Conservation (phyloP, 2,888 invertebrate genomes). For the Plemyria rubiginata region DNA sequence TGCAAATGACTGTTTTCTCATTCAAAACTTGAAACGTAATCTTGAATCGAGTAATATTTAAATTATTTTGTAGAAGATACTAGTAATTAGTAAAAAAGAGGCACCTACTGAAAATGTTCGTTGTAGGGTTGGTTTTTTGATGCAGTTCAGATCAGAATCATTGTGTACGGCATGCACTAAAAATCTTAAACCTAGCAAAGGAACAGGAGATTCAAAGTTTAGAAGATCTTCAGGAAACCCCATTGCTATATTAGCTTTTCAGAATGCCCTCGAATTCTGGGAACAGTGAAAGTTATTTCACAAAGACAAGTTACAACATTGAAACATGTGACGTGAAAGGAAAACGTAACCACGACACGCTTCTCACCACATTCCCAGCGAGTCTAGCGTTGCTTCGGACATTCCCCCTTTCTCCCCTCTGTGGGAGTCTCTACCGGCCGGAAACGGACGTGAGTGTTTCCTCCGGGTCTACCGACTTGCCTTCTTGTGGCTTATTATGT, state of each 20-base stretch:
- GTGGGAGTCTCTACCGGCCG: slow-evolving; percentile 46
- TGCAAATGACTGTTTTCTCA: too few species aligned
- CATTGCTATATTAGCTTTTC: background rate
- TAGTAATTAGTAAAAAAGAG: too few species aligned
- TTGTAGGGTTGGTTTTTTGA: too few species aligned
- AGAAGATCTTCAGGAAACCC: too few species aligned
- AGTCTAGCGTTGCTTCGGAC: slow-evolving; percentile 19
- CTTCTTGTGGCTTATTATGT: slow-evolving; percentile 44
- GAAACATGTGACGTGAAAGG: slow-evolving; percentile 24
- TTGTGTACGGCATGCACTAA: too few species aligned
- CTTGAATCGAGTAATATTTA: too few species aligned
- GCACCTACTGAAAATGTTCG: too few species aligned
- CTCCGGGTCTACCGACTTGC: slow-evolving; percentile 44
- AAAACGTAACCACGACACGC: slow-evolving; percentile 22
- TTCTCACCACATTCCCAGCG: slow-evolving; percentile 25
- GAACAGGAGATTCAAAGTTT: too few species aligned
- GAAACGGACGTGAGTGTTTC: slow-evolving; percentile 54
- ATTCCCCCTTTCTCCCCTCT: slow-evolving; percentile 7
- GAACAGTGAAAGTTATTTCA: slow-evolving; percentile 18
- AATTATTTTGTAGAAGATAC: too few species aligned
- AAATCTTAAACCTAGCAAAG: too few species aligned
- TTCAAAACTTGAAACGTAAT: too few species aligned
- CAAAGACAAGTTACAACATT: slow-evolving; percentile 18
- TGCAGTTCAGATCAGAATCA: too few species aligned
- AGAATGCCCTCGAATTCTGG: background rate